phyloP scores from a whole-genome alignment of 2,888 invertebrate genomes.

The Rutpela maculata region DNA sequence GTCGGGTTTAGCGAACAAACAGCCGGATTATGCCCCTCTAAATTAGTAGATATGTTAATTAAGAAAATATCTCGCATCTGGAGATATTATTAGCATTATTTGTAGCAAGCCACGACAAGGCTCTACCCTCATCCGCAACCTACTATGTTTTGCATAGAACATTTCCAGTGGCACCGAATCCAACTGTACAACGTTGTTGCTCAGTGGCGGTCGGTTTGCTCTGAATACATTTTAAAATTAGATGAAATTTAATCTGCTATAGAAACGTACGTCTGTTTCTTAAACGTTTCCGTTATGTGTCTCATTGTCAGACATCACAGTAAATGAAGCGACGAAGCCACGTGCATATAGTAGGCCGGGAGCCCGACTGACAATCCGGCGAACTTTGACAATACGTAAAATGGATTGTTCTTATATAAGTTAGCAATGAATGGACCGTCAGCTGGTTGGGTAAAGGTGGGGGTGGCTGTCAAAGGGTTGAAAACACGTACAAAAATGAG shows the following conservation, averaged over 20 bases:
- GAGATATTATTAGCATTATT: conserved; percentile 55
- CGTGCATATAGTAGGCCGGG: too few species aligned
- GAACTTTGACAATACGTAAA: too few species aligned
- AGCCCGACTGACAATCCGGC: too few species aligned
- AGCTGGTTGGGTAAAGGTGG: too few species aligned
- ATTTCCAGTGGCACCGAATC: conserved; percentile 39
- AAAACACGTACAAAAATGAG: too few species aligned
- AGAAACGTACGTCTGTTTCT: conserved; percentile 1
- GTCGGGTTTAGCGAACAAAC: not conserved
- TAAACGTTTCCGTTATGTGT: not conserved
- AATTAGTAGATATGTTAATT: conserved; percentile 57
- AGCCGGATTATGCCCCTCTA: conserved; percentile 41
- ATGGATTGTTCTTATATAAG: too few species aligned
- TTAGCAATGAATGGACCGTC: too few species aligned
- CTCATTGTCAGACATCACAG: not conserved
- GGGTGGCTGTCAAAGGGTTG: too few species aligned
- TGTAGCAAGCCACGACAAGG: conserved; percentile 44
- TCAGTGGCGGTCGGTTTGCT: conserved; percentile 26
- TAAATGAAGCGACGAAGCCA: not conserved
- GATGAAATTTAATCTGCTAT: conserved; percentile 10
- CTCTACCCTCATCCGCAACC: conserved; percentile 38
- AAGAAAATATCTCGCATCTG: conserved; percentile 56
- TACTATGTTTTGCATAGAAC: conserved; percentile 50
- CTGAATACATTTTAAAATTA: conserved; percentile 1
- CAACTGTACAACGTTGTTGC: conserved; percentile 41